These are phyloP conservation scores for Halisarca cf. caerulea DNA, from an alignment of 37 sponge, comb jelly and placozoan genomes.

Conservation along the genomic window DNA sequence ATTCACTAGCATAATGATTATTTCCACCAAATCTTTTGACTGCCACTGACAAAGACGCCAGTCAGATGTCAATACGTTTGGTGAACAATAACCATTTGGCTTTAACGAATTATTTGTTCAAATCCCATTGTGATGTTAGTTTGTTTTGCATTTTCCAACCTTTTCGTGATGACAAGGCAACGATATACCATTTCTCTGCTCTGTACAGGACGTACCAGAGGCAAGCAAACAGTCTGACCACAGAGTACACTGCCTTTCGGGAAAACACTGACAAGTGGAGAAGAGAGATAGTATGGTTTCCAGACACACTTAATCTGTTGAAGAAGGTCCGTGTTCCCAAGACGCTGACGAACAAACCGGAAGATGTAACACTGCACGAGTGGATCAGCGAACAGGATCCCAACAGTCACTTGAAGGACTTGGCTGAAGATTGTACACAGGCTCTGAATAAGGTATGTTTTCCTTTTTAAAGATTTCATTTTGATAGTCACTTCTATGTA, in stretches of 20 bases:
- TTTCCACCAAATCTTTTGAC: too few species aligned
- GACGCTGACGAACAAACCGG: background rate
- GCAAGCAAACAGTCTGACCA: background rate
- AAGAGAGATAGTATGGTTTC: background rate
- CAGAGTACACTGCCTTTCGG: background rate
- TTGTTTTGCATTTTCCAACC: too few species aligned
- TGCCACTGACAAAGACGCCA: too few species aligned
- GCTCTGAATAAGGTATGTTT: conserved; percentile 10
- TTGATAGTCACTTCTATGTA: too few species aligned
- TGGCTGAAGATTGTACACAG: background rate
- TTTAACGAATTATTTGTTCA: too few species aligned
- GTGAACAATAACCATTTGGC: too few species aligned
- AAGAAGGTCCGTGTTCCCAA: background rate
- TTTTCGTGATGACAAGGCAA: too few species aligned
- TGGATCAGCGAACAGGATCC: conserved; percentile 25
- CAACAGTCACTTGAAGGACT: background rate
- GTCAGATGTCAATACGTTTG: too few species aligned
- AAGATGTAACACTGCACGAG: background rate
- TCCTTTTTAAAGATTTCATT: too few species aligned
- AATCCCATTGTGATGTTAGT: too few species aligned
- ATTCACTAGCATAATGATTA: too few species aligned
- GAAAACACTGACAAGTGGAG: background rate
- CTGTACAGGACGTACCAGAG: conserved; percentile 13
- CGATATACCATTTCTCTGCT: too few species aligned
- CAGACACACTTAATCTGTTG: conserved; percentile 2